Evolutionary conservation across 2,797 vertebrate genomes (phyloP), one percentile per base, ranked within the genome.

Genomic region (Notamacropus eugenii): DNA sequence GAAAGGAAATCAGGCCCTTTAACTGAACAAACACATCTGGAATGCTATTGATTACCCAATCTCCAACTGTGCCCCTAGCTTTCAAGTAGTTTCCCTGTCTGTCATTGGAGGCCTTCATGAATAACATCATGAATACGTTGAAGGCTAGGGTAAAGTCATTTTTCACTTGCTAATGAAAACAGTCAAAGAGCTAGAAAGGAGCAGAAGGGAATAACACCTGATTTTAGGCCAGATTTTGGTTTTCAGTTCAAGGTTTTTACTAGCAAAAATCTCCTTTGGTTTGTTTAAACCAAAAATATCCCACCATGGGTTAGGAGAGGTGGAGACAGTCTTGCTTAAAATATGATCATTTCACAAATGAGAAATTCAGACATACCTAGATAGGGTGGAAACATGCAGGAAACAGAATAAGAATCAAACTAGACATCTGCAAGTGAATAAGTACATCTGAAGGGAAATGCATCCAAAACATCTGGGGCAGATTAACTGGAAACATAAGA

Each of bases 161-260:
- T 87, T 87, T 87, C 40, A 87, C 74, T 93, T 93, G 74, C 93
- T 74, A 93, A 62, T 55, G 74, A 90, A 94, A 58, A 57, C 52
- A 94, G 24, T 10, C 28, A 93, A 94, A 87, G 40, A 95, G 82
- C 46, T 55, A 22, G 46, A 11, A 55, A 1, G 24, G 40, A 46
- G 2, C 6, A 12, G 29, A 19, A 90, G 40, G 74, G 59, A 94
- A 90, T 92, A 91, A 54, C 40, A 92, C 55, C 94, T 93, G 87
- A 50, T 92, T 91, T 91, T 13, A 92, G 91, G 52, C 22, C 31
- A 90, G 90, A 93, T 14, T 59, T 31, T 34, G 27, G 50, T 40
- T 67, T 87, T 95, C 67, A 93, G 34, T 40, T 87, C 27, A 9
- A 90, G 93, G 46, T 82, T 94, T 93, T 82, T 52, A 12, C 22